These are phyloP conservation scores for Tenthredo notha DNA, from an alignment of 2,888 invertebrate species.

Conservation along the genomic window DNA sequence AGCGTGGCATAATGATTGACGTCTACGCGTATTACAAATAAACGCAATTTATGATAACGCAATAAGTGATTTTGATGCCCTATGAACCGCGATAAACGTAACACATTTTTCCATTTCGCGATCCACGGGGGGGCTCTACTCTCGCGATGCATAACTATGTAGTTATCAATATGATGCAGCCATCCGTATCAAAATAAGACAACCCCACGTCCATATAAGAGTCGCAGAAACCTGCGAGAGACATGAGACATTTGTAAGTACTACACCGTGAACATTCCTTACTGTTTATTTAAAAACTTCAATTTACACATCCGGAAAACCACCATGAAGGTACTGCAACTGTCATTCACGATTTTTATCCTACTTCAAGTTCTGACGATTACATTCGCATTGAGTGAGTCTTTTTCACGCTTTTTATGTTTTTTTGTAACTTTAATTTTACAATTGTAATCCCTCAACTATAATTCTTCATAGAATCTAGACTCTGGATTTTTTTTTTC, in stretches of 20 bases:
- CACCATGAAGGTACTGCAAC: conserved; percentile 25
- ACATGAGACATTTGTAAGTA: conserved; percentile 22
- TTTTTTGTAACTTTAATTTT: not conserved
- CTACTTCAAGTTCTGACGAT: conserved; percentile 20
- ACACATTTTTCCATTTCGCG: not conserved
- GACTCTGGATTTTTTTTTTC: not conserved
- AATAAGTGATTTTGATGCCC: not conserved
- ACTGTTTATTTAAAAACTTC: not conserved
- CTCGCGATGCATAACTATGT: not conserved
- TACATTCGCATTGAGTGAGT: conserved; percentile 29
- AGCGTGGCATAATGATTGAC: not conserved
- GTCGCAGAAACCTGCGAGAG: conserved; percentile 12
- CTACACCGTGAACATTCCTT: conserved; percentile 22
- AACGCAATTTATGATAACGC: not conserved
- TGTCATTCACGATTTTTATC: conserved; percentile 15
- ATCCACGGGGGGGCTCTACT: not conserved
- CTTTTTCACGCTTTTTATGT: not conserved
- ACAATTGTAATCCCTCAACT: not conserved
- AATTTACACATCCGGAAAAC: not conserved
- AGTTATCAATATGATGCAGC: conserved; percentile 15
- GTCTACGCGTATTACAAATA: not conserved
- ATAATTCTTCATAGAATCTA: not conserved
- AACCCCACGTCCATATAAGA: conserved; percentile 29
- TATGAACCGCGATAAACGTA: not conserved
- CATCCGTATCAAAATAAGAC: conserved; percentile 23